phyloP scores from a whole-genome alignment of 1,140 invertebrate species.

The Telenomus remus region DNA sequence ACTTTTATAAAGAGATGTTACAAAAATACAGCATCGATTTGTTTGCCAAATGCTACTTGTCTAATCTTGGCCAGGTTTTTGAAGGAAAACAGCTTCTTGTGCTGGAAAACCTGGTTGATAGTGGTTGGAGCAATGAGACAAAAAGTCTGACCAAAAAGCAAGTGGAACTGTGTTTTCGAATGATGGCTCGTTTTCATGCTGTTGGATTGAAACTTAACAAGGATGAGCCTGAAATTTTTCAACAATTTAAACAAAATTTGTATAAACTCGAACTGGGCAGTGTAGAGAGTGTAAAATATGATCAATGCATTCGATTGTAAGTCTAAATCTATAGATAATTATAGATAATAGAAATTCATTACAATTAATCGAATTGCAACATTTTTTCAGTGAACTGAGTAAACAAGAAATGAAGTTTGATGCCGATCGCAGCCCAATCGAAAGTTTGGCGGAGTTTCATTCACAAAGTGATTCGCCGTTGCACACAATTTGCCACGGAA shows the following conservation, averaged over 20 bases:
- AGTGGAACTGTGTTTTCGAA: slow-evolving; percentile 55
- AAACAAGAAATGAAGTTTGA: slow-evolving; percentile 16
- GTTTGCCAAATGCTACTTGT: slow-evolving; percentile 64
- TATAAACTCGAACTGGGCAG: slow-evolving; percentile 1
- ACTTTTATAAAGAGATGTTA: slow-evolving; percentile 66
- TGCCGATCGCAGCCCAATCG: slow-evolving; percentile 4
- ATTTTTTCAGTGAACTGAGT: too few species aligned
- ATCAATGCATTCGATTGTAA: slow-evolving; percentile 16
- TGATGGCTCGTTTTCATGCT: slow-evolving; percentile 64
- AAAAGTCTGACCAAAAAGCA: slow-evolving; percentile 58
- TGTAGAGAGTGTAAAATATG: background rate
- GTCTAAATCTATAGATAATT: too few species aligned
- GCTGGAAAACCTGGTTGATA: slow-evolving; percentile 63
- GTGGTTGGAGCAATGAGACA: slow-evolving; percentile 49
- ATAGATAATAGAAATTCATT: too few species aligned
- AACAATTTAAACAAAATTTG: slow-evolving; percentile 29
- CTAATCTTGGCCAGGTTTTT: slow-evolving; percentile 66
- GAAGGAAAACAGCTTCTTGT: slow-evolving; percentile 65
- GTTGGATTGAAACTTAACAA: slow-evolving; percentile 57
- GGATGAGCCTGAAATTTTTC: slow-evolving; percentile 29
- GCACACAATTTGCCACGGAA: slow-evolving; percentile 35
- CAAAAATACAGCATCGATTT: slow-evolving; percentile 45
- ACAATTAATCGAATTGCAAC: too few species aligned
- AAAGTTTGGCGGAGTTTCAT: slow-evolving; percentile 10
- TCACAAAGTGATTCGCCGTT: slow-evolving; percentile 2